Evolutionary conservation across 2,888 invertebrate species (phyloP), one percentile per base, ranked within the genome.

Genomic region (Elysia crispata): DNA sequence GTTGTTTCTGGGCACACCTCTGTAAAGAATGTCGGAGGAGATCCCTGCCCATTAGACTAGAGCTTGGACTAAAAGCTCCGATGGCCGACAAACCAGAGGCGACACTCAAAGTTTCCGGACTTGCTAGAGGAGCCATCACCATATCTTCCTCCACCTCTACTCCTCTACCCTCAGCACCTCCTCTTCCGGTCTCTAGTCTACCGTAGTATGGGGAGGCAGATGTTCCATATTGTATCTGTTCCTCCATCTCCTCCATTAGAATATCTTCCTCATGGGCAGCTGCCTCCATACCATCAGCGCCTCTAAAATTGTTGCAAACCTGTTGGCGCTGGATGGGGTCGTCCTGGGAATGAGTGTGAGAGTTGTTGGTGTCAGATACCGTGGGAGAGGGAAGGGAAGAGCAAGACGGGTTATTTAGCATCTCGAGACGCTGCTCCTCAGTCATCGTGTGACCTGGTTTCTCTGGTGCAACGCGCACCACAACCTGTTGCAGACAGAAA

Each of bases 21-120:
- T 86, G 83, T 62, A 85, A 70, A 3, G 85, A 82, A 62, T 84
- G 82, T 33, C 83, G 78, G 62, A 82, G 69, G 50, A 84, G 83
- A 15, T 86, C 84, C 70, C 83, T 85, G 25, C 83, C 83, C 3
- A 79, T 50, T 20, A 82, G 64, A 54, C 83, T 84, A 62, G 82
- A 83, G 23, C 84, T 84, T 6, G 81, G 82, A 80, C 85, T 86
- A 31, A 85, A 79, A 3, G 83, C 83, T 41, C 41, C 41, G 41
- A 41, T 41, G n/a, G 60, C 60, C 86, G 95, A 95, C 77, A 95
- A 94, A 89, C 95, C 95, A 1, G 96, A 96, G n/a, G 95, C 94
- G 90, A 96, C 96, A 0, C 96, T 96, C 20, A 96, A 92, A 0
- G 95, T 96, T 91, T 96, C 96, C 0, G 96, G 96, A 76, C 96